phyloP scores from a whole-genome alignment of 2,113 vertebrate genomes.

The Aegypius monachus region DNA sequence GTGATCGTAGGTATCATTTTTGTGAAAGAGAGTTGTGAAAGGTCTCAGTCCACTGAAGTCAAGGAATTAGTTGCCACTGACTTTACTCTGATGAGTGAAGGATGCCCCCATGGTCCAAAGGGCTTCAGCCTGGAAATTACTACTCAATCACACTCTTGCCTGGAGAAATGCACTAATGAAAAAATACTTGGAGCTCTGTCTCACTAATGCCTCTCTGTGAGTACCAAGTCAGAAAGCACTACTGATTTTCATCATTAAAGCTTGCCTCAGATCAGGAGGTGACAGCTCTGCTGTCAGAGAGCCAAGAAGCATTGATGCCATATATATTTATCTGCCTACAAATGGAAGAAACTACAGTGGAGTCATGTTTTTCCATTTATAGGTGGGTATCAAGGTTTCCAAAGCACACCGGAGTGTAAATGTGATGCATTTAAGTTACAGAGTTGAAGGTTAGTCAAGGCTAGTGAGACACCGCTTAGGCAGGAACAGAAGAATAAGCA shows the following conservation, averaged over 20 bases:
- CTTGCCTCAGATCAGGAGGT: slow-evolving; percentile 8
- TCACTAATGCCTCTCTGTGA: neutral
- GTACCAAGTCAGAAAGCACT: neutral
- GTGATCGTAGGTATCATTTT: neutral
- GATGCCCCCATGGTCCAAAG: neutral
- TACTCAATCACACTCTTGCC: neutral
- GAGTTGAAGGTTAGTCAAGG: neutral
- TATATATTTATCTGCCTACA: slow-evolving; percentile 17
- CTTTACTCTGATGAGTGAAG: neutral
- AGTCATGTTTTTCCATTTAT: slow-evolving; percentile 11
- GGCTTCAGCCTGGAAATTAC: slow-evolving; percentile 28
- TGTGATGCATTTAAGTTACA: neutral
- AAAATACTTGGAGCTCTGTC: neutral
- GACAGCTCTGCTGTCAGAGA: neutral
- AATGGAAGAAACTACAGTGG: neutral
- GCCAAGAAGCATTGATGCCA: neutral
- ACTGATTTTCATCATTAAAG: slow-evolving; percentile 21
- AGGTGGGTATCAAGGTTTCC: neutral
- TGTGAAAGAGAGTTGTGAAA: neutral
- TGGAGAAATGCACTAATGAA: slow-evolving; percentile 2
- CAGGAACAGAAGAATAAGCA: neutral
- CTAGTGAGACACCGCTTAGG: neutral
- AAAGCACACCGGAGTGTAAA: neutral
- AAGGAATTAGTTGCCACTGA: neutral
- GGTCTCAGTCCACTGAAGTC: neutral